Evolutionary conservation across 1,140 invertebrate genomes (phyloP).

Genomic region (Oncopodura yosiiana): DNA sequence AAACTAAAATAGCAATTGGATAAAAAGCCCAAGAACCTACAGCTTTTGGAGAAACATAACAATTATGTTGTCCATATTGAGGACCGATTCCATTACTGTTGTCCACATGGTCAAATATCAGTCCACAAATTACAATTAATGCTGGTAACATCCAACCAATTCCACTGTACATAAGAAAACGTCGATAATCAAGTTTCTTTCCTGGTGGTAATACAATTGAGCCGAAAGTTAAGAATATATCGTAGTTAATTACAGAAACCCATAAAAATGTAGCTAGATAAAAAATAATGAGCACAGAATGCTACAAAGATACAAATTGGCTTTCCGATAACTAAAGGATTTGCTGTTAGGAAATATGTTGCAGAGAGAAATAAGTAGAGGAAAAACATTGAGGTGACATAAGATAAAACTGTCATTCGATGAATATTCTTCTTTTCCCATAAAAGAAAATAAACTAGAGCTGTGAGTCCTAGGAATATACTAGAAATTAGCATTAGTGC

Average conservation of each 20-base stretch:
- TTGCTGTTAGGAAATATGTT: slow-evolving; percentile 10
- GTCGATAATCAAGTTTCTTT: not conserved
- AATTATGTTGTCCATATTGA: not conserved
- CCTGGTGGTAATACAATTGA: not conserved
- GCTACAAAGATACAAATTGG: no score
- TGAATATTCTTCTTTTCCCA: slow-evolving; percentile 27
- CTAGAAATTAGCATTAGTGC: slow-evolving; percentile 19
- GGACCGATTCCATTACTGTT: not conserved
- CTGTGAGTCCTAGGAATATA: slow-evolving; percentile 20
- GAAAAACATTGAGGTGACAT: slow-evolving; percentile 23
- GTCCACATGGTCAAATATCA: not conserved
- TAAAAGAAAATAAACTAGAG: slow-evolving; percentile 21
- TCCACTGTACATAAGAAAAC: slow-evolving; percentile 25
- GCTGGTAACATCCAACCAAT: slow-evolving; percentile 28
- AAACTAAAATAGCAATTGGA: not conserved
- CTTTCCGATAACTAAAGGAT: no score
- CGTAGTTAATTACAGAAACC: slow-evolving; percentile 1
- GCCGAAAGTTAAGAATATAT: not conserved
- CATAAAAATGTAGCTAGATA: slow-evolving; percentile 1
- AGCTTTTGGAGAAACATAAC: not conserved
- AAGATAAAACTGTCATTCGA: slow-evolving; percentile 21
- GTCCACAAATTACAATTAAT: slow-evolving; percentile 18
- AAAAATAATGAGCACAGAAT: no score
- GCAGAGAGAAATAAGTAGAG: slow-evolving; percentile 24
- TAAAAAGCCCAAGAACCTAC: not conserved